These are phyloP conservation scores for Mesocentrotus franciscanus DNA, from an alignment of 53 echinoderm and acorn worm species.

Conservation along the genomic window DNA sequence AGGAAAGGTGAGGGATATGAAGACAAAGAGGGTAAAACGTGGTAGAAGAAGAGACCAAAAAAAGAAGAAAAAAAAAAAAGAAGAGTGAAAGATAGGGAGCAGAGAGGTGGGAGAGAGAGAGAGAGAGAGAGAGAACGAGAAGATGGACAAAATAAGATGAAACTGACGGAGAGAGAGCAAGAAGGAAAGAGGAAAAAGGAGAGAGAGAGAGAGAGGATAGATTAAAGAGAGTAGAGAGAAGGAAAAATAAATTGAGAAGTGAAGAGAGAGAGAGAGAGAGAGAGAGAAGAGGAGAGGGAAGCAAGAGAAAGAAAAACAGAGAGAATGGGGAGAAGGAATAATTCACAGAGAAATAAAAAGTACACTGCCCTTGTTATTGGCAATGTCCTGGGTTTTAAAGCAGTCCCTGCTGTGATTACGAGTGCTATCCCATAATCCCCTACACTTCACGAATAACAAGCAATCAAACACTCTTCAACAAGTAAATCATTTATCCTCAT, in stretches of 20 bases:
- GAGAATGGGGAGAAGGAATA: neutral
- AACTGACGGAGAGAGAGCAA: neutral
- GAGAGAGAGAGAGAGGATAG: too few relatives aligned
- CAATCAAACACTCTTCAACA: neutral
- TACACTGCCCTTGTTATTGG: neutral
- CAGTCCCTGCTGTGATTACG: slow-evolving; percentile 9
- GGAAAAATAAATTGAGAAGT: neutral
- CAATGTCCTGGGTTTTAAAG: neutral
- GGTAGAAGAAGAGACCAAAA: too few relatives aligned
- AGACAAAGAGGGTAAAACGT: too few relatives aligned
- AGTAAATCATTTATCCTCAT: slow-evolving; percentile 11
- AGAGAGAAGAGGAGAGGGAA: too few relatives aligned
- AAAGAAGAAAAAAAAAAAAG: neutral
- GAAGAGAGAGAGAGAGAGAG: too few relatives aligned
- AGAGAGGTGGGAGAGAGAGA: neutral
- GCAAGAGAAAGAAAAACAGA: neutral
- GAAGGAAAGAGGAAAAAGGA: neutral
- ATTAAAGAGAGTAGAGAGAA: neutral
- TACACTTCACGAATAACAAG: neutral
- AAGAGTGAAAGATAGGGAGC: neutral
- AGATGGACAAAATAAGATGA: too few relatives aligned
- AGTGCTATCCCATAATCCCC: slow-evolving; percentile 16
- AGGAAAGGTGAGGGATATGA: neutral
- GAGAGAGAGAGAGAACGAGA: too few relatives aligned
- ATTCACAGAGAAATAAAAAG: neutral